Base-by-base conservation (phyloP, 2,888 invertebrate genomes). In the Microdon myrmicae region DNA sequence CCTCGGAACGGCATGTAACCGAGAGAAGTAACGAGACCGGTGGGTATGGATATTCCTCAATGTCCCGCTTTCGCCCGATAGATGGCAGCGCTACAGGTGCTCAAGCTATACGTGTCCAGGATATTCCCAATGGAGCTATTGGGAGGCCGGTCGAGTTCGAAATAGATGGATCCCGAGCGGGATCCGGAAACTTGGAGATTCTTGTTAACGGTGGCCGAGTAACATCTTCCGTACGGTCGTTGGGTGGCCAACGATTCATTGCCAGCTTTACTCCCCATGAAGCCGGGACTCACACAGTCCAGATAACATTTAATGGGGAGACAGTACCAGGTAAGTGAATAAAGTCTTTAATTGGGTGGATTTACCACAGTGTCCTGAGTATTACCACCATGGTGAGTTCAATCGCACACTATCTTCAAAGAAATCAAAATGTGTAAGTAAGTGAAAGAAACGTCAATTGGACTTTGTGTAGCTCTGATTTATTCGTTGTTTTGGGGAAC, bases 121-220 rank as follows among this genome's bases (percentile, higher is more conserved):
- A 87, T 56, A 90, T 94, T 70, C 90, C 92, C 2, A 90, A 91
- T 81, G 95, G 95, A 68, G 83, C 89, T 38, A 86, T 97, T 45
- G 94, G 96, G 69, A 88, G 90, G 77, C 92, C 95, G 44, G 94
- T 96, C 43, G 93, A 96, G 81, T 98, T 99, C 82, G 94, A 95
- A 83, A 96, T 98, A 80, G 96, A 98, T 80, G 96, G 96, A 49
- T 90, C 93, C 55, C 86, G 88, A 68, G 96, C 97, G n/a, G 97
- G 97, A 23, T 93, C 95, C 2, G 98, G 97, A 9, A 96, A 96
- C 80, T 81, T 98, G 69, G 97, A 97, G 80, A 91, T 98, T 69
- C 86, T 96, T 68, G 96, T 96, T 5, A 96, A 96, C 74, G 96
- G 95, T 25, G 92, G 96, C 3, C 88, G 94, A 67, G 96, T 97